Conservation (phyloP, 2,113 vertebrate species). For the Ciconia boyciana region DNA sequence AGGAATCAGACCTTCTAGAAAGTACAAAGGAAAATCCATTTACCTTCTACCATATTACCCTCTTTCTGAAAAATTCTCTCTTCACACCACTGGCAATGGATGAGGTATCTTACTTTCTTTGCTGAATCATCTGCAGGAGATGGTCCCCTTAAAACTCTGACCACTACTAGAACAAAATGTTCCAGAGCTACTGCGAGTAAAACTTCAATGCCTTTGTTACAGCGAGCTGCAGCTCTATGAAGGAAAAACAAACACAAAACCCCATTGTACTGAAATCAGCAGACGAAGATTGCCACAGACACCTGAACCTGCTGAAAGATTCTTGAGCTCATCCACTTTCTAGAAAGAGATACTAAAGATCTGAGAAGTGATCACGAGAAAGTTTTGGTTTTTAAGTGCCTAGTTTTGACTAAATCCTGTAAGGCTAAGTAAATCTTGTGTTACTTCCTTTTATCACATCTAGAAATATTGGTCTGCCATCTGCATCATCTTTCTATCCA, state of each 20-base stretch:
- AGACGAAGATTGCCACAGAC: background rate
- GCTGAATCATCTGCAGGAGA: slow-evolving; percentile 86
- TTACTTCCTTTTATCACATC: background rate
- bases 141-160: slow-evolving; percentile 89
- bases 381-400: background rate
- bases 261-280: background rate
- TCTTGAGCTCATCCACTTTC: background rate
- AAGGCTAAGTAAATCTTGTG: background rate
- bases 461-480: background rate
- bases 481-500: background rate
- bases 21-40: background rate
- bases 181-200: slow-evolving; percentile 91
- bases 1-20: background rate
- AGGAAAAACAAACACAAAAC: background rate
- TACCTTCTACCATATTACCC: slow-evolving; percentile 93
- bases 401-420: background rate
- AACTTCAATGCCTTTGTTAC: slow-evolving; percentile 95
- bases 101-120: slow-evolving; percentile 86
- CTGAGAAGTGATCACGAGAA: background rate
- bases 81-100: slow-evolving; percentile 98
- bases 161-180: slow-evolving; percentile 94
- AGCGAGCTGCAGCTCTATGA: slow-evolving; percentile 89
- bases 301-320: background rate
- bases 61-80: slow-evolving; percentile 91
- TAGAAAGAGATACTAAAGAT: background rate